Conservation (phyloP, 2,113 vertebrate genomes). For the Gobiocypris rarus region DNA sequence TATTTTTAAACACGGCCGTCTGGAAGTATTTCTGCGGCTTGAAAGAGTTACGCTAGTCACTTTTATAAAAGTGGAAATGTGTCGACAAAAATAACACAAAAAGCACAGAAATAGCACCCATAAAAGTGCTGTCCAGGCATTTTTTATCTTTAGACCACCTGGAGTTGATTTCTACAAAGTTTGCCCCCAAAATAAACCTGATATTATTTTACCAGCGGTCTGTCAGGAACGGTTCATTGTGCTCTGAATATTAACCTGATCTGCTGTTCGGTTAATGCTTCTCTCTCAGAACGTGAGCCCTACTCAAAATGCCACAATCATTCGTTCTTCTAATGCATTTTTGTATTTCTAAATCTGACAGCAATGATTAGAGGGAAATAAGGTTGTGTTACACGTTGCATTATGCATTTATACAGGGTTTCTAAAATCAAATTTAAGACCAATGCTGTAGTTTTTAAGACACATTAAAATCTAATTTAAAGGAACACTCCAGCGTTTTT, state of each 20-base stretch:
- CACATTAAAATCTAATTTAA: too few species aligned
- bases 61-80: background rate
- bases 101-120: background rate
- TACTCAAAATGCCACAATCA: too few species aligned
- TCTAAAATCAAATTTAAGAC: too few species aligned
- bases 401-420: too few species aligned
- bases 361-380: background rate
- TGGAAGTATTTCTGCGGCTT: constrained; percentile 1
- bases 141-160: background rate
- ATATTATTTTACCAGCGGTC: background rate
- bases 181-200: background rate
- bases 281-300: background rate
- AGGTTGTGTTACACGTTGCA: too few species aligned
- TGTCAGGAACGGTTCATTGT: background rate
- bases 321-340: too few species aligned
- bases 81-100: background rate
- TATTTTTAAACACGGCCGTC: constrained; percentile 9
- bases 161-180: background rate
- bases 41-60: background rate
- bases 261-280: background rate
- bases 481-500: too few species aligned
- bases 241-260: background rate
- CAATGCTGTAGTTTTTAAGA: too few species aligned
- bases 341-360: background rate
- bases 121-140: background rate